These are phyloP conservation scores for Scrobipalpa costella DNA, from an alignment of 2,888 invertebrate species.

Conservation along the genomic window DNA sequence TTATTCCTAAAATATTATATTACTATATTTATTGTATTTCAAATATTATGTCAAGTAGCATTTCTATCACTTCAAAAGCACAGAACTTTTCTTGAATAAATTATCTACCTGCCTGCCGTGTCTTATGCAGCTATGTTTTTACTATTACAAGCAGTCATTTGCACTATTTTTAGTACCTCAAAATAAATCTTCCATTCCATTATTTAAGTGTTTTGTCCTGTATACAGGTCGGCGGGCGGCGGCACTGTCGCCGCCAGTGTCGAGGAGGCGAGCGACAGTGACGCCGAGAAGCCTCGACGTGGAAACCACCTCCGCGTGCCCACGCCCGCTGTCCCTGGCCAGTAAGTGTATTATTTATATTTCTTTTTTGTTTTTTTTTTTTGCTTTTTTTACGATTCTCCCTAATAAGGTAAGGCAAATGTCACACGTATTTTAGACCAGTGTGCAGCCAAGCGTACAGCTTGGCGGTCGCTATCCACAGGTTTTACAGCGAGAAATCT, in stretches of 20 bases:
- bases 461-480: too few species aligned
- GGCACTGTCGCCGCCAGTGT: slow-evolving; percentile 59
- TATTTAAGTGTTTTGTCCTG: background rate
- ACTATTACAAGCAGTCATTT: too few species aligned
- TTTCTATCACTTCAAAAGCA: background rate
- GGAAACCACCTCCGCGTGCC: slow-evolving; percentile 69
- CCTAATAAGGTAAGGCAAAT: too few species aligned
- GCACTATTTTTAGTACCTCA: background rate
- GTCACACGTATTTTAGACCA: too few species aligned
- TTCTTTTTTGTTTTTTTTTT: background rate
- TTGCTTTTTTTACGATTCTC: too few species aligned
- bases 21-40: background rate
- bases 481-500: too few species aligned
- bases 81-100: background rate
- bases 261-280: slow-evolving; percentile 74
- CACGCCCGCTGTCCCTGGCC: slow-evolving; percentile 63
- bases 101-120: background rate
- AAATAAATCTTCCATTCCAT: slow-evolving; percentile 28
- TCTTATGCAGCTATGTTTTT: too few species aligned
- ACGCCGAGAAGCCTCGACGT: slow-evolving; percentile 66
- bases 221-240: slow-evolving; percentile 57
- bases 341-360: slow-evolving; percentile 49
- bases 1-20: background rate
- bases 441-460: too few species aligned
- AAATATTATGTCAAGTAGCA: background rate